Evolutionary conservation across 2,797 vertebrate species (phyloP).

Genomic region (Cryptoprocta ferox): DNA sequence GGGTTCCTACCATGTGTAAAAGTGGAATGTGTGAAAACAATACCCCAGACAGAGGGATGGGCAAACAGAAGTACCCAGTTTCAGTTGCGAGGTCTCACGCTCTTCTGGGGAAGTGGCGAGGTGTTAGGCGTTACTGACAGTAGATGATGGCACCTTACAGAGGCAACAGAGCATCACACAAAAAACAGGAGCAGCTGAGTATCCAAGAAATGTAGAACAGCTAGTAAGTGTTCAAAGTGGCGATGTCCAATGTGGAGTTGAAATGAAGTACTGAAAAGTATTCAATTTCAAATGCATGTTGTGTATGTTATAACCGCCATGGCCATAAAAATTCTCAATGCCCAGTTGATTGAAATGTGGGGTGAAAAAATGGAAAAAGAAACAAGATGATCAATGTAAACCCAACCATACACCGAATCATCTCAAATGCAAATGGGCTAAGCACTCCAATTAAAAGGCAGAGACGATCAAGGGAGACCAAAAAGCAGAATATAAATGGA

Average conservation of each 20-base stretch:
- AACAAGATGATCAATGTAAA: not conserved
- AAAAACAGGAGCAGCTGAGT: too few species aligned
- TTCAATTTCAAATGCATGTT: not conserved
- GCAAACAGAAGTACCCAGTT: not conserved
- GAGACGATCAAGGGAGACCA: not conserved
- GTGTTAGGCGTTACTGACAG: fast-evolving
- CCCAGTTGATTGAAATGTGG: not conserved
- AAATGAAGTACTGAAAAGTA: not conserved
- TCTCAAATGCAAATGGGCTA: not conserved
- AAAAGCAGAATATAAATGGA: not conserved
- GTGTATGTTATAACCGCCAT: not conserved
- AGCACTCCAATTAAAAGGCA: not conserved
- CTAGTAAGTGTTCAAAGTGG: not conserved
- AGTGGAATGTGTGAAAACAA: not conserved
- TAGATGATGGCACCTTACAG: too few species aligned
- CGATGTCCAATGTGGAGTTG: not conserved
- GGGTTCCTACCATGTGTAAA: not conserved
- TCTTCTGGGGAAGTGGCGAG: not conserved
- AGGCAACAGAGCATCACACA: fast-evolving
- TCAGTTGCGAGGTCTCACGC: fast-evolving
- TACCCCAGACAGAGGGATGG: fast-evolving
- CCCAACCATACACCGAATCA: not conserved
- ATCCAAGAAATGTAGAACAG: fast-evolving
- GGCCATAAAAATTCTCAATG: not conserved
- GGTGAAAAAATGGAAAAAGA: not conserved